These are phyloP conservation scores for Formica aserva DNA, from an alignment of 2,888 invertebrate species.

Conservation along the genomic window DNA sequence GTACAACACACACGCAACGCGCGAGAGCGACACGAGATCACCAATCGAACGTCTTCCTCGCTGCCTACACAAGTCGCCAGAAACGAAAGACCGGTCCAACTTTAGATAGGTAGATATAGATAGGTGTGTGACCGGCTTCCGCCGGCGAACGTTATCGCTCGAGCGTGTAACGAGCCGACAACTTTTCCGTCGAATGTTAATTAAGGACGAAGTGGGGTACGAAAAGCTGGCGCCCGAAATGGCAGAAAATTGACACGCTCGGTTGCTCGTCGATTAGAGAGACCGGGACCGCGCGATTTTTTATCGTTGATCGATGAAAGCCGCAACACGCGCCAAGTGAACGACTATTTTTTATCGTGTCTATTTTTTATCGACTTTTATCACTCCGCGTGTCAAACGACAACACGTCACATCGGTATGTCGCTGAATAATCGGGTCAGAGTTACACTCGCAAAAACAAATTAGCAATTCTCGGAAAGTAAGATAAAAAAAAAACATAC, in stretches of 20 bases:
- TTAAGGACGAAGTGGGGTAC: conserved; percentile 53
- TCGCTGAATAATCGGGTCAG: neutral
- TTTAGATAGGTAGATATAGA: conserved; percentile 60
- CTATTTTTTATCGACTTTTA: neutral
- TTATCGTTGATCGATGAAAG: conserved; percentile 34
- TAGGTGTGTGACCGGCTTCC: conserved; percentile 60
- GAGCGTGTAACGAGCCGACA: conserved; percentile 69
- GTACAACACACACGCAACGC: conserved; percentile 18
- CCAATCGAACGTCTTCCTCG: conserved; percentile 57
- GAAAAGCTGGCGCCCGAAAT: conserved; percentile 34
- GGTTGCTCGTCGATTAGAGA: neutral
- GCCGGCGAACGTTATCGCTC: conserved; percentile 67
- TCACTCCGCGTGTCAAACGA: neutral
- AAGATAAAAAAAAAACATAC: neutral
- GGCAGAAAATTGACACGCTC: conserved; percentile 3
- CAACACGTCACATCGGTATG: neutral
- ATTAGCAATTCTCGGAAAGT: neutral
- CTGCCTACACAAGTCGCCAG: conserved; percentile 56
- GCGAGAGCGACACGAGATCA: conserved; percentile 21
- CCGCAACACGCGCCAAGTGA: conserved; percentile 34
- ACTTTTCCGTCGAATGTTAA: conserved; percentile 67
- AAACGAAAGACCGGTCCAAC: conserved; percentile 70
- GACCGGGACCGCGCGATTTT: neutral
- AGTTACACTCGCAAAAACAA: neutral
- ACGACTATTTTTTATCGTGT: conserved; percentile 13